Conservation (phyloP, 2,888 invertebrate species). For the Nebria salina region DNA sequence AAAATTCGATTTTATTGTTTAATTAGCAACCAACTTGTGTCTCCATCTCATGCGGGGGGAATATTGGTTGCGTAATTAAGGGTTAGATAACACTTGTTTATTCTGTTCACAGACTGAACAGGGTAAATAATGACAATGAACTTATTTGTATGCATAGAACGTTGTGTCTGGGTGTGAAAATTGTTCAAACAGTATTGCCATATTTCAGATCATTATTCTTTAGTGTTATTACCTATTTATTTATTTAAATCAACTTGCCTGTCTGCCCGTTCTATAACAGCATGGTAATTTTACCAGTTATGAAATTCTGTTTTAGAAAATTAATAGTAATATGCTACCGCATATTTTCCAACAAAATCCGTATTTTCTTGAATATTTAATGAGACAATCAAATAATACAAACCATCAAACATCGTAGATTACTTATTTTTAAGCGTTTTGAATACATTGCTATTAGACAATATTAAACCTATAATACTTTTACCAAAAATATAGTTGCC, state of each 20-base stretch:
- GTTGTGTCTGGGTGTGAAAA: background rate
- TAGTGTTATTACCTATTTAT: slow-evolving; percentile 17
- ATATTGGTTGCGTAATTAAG: background rate
- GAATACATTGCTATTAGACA: too few species aligned
- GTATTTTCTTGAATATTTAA: too few species aligned
- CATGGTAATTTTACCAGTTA: background rate
- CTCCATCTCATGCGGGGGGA: background rate
- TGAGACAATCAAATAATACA: too few species aligned
- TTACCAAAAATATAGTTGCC: too few species aligned
- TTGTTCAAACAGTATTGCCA: background rate
- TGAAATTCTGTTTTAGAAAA: background rate
- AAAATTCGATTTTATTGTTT: slow-evolving; percentile 4
- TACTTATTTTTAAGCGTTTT: too few species aligned
- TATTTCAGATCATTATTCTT: background rate
- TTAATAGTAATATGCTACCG: too few species aligned
- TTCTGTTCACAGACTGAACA: background rate
- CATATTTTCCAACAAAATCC: too few species aligned
- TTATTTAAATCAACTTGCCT: slow-evolving; percentile 4
- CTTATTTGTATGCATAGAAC: background rate
- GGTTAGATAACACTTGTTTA: slow-evolving; percentile 1
- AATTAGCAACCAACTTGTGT: slow-evolving; percentile 6
- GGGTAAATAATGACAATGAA: slow-evolving; percentile 1
- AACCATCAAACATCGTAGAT: too few species aligned
- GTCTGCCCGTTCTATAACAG: background rate
- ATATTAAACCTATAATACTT: too few species aligned